Conservation (phyloP, 2,888 invertebrate species). For the Drosophila koepferae region DNA sequence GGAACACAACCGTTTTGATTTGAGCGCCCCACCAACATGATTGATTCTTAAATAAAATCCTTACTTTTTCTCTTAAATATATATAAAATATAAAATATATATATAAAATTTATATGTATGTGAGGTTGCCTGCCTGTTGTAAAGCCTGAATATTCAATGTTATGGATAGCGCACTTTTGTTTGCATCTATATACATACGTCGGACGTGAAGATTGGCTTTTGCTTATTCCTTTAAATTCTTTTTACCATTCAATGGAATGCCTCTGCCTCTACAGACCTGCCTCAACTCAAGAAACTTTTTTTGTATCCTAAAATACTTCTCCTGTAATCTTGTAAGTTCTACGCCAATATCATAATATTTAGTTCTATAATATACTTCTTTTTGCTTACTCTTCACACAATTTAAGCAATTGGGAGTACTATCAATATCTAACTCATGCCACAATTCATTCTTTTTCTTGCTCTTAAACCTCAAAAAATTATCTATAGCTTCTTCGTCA, state of each 20-base stretch:
- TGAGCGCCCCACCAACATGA: no score
- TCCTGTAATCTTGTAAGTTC: neutral
- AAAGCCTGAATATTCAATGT: no score
- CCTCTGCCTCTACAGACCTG: neutral
- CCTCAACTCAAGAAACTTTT: neutral
- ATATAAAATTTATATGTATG: no score
- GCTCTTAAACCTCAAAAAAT: neutral
- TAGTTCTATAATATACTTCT: neutral
- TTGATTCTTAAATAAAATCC: no score
- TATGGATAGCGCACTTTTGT: no score
- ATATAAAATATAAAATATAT: no score
- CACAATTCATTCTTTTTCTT: neutral
- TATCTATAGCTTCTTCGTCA: neutral
- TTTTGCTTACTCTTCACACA: neutral
- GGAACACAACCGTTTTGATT: no score
- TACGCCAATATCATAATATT: neutral
- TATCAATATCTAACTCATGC: neutral
- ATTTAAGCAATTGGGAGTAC: neutral
- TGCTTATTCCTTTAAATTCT: neutral
- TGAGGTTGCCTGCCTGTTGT: no score
- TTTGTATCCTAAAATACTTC: neutral
- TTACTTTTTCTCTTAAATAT: no score
- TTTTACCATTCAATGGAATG: neutral
- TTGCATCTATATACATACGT: no score
- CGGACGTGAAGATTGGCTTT: no score